Base-by-base conservation (phyloP, 2,888 invertebrate species). In the Vanessa cardui region DNA sequence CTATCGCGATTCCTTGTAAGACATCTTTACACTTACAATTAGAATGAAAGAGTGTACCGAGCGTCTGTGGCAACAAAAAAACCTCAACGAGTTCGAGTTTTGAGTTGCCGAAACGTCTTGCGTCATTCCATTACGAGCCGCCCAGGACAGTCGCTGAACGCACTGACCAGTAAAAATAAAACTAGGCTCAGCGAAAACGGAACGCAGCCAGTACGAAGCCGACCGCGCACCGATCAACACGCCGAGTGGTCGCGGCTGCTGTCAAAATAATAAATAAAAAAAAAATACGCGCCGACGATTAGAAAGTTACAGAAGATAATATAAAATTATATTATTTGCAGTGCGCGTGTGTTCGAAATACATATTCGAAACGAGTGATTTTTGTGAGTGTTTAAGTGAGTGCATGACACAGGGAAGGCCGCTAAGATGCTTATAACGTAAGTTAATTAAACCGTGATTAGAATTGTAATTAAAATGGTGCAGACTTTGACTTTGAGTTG, bases 391-490 rank as follows among this genome's bases (percentile, higher is more conserved):
- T 87, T 87, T 82, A 76, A 82, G 86, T 84, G 85, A 81, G 88
- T 89, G 84, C 78, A 87, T 89, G 86, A 75, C 81, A 83, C 86
- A 86, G 80, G 79, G 39, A 78, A 79, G 50, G 50, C 50, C 50
- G 72, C 70, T 79, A 59, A 86, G 80, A 92, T 92, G 92, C 89
- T 91, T 82, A 90, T 91, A 90, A 89, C 90, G 92, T 92, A 80
- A 90, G 91, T 89, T 80, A n/a, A 58, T 62, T 26, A 16, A 18
- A 58, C 16, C 69, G 77, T 81, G 80, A 78, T 84, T 78, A 76
- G 78, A 78, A 79, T 81, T 66, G 64, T 77, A 77, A 81, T 82
- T 79, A 80, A 78, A 79, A 31, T 31, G 39, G 39, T 54, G 16
- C 6, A 31, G 21, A 52, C 31, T 50, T 21, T 50, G 26, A 50